Base-by-base conservation (phyloP, 2,113 vertebrate species). In the Eubucco bourcierii region DNA sequence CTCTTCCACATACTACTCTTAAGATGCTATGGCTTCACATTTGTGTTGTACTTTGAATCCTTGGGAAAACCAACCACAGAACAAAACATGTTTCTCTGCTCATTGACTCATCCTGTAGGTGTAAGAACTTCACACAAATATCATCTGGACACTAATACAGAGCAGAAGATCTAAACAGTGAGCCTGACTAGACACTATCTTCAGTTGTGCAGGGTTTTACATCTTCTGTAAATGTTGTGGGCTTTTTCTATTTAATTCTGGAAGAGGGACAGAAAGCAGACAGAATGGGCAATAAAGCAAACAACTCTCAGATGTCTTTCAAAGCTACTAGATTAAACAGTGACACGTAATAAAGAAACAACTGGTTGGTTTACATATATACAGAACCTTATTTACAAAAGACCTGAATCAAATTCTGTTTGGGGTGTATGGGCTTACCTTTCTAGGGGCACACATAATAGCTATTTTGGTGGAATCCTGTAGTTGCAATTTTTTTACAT, bases 61-160 rank as follows among this genome's bases (percentile, higher is more conserved):
- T 50, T 53, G 41, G 65, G 37, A 80, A 92, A 91, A 78, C 25
- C 67, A 58, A 80, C 65, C 7, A 0, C 9, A 1, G 67, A 80
- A 80, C n/a, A 41, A 91, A 77, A 73, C 17, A 85, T 52, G 24
- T 67, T 95, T 89, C 41, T 41, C 33, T 71, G 11, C 19, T 88
- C 33, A 17, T 67, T 88, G 65, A 74, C 56, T 92, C 76, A 87
- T 71, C 31, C 33, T 56, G 25, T 70, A 25, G 71, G 31, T 67
- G 60, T 25, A 77, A 77, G 33, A 85, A 83, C 52, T 91, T 93
- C 76, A 91, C 85, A 80, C 50, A 87, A 56, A 61, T 79, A 88
- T 25, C 56, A 84, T 23, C 39, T 37, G 34, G 50, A 76, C 47
- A 68, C 19, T 94, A 91, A 86, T 41, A 78, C 23, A 85, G 86